Evolutionary conservation across 1,140 invertebrate species (phyloP).

Genomic region (Scaptomyza hsui): DNA sequence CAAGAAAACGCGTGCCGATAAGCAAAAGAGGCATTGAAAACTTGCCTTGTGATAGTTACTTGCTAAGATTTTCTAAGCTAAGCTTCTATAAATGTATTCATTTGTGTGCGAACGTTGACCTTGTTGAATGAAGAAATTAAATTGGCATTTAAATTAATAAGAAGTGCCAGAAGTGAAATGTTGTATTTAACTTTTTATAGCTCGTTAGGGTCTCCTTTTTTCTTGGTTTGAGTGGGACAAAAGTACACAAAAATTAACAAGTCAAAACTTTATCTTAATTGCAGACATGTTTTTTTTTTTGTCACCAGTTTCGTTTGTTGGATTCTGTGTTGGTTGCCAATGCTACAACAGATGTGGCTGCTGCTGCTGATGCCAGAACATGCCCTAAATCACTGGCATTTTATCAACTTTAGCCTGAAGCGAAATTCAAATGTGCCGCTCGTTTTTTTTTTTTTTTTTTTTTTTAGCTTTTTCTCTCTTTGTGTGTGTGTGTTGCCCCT

Average conservation of each 20-base stretch:
- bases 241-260: conserved; percentile 52
- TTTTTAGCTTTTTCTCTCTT: background rate
- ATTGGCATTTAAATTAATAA: background rate
- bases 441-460: conserved; percentile 38
- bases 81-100: no score
- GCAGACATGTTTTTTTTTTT: conserved; percentile 39
- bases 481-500: conserved; percentile 43
- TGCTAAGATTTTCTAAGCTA: no score
- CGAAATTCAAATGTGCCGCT: conserved; percentile 75
- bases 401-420: conserved; percentile 80
- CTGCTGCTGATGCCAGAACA: conserved; percentile 35
- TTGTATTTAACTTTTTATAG: background rate
- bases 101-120: no score
- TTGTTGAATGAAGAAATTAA: no score
- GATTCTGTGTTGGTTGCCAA: conserved; percentile 9
- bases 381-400: conserved; percentile 72
- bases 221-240: background rate
- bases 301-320: background rate
- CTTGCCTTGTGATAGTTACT: background rate
- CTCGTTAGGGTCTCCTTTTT: background rate
- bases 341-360: conserved; percentile 49
- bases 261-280: conserved; percentile 61
- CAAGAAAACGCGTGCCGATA: conserved; percentile 21
- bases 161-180: background rate
- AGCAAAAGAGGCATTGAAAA: conserved; percentile 46